Evolutionary conservation across 2,888 invertebrate species (phyloP).

Genomic region (Tenthredo livida): DNA sequence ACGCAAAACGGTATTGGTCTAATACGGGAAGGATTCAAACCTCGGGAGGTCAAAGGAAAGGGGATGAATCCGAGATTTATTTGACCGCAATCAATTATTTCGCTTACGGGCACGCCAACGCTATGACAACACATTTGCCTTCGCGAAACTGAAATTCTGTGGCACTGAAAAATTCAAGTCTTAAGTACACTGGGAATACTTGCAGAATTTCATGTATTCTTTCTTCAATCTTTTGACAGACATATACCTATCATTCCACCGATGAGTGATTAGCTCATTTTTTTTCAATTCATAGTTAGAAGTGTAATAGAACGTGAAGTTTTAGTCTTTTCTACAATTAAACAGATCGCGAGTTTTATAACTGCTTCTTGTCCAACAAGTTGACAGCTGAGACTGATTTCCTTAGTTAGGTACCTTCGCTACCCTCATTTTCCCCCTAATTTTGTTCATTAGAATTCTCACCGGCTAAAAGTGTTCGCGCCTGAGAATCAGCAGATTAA

Average conservation of each 20-base stretch:
- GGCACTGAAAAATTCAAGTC: background rate
- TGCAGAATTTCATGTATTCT: background rate
- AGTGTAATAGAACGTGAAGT: background rate
- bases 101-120: background rate
- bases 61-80: background rate
- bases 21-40: constrained; percentile 4
- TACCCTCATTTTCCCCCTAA: background rate
- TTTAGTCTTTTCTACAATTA: background rate
- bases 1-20: background rate
- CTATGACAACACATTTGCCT: background rate
- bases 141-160: background rate
- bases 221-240: background rate
- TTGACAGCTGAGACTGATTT: background rate
- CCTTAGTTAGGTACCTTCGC: constrained; percentile 1
- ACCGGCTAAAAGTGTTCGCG: background rate
- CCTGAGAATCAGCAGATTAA: constrained; percentile 9
- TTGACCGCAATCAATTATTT: constrained; percentile 34
- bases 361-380: background rate
- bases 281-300: background rate
- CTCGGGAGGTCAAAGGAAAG: background rate
- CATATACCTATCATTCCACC: background rate
- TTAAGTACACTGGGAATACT: background rate
- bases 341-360: background rate
- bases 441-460: background rate
- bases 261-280: background rate